These are phyloP conservation scores for Atta cephalotes DNA, from an alignment of 1,140 invertebrate species.

Conservation along the genomic window DNA sequence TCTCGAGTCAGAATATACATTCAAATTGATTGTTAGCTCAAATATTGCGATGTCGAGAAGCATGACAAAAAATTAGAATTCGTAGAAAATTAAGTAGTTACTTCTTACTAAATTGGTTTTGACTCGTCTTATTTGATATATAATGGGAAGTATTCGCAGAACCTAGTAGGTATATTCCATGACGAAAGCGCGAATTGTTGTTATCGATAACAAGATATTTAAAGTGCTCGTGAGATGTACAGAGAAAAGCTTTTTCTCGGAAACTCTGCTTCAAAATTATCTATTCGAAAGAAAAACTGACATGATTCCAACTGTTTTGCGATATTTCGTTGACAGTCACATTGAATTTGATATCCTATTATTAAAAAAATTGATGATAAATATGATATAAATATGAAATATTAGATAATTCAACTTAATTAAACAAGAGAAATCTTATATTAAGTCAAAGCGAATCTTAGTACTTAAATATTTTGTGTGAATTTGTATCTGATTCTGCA, in stretches of 20 bases:
- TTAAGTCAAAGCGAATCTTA: too few species aligned
- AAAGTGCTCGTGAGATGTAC: not conserved
- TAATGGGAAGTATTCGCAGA: not conserved
- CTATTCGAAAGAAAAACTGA: not conserved
- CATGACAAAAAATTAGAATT: not conserved
- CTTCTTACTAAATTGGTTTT: not conserved
- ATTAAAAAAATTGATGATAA: not conserved
- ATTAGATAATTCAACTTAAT: too few species aligned
- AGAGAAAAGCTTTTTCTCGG: not conserved
- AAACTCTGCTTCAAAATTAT: not conserved
- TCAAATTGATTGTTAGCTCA: conserved; percentile 1
- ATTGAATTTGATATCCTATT: not conserved
- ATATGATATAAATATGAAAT: too few species aligned
- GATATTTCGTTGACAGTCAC: not conserved
- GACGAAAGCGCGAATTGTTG: conserved; percentile 21
- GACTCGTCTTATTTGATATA: not conserved
- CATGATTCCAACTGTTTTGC: not conserved
- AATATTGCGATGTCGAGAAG: not conserved
- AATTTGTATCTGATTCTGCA: too few species aligned
- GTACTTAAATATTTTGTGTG: too few species aligned
- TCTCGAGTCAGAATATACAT: not conserved
- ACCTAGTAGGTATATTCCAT: not conserved
- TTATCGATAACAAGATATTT: conserved; percentile 31
- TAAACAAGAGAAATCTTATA: too few species aligned
- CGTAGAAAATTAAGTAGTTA: conserved; percentile 11